A percentile compares a stretch with the other conserved stretches of the same genome.
These are phyloP conservation scores for Sylvilagus bachmani DNA, from an alignment of 2,113 vertebrate species.

Conservation along the genomic window DNA sequence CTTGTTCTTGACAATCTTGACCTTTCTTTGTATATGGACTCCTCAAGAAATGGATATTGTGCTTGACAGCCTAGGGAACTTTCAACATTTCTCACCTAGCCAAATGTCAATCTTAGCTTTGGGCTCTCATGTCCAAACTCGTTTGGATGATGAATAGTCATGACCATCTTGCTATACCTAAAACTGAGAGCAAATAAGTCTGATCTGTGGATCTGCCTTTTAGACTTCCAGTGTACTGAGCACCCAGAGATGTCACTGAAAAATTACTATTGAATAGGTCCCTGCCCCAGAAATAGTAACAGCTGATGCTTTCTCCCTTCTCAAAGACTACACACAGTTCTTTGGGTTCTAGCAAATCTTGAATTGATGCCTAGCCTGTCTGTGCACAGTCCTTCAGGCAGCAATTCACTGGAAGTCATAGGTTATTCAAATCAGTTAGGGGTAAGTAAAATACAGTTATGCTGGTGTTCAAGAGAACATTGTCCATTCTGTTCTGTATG, in stretches of 20 bases:
- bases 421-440: background rate
- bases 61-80: background rate
- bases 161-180: background rate
- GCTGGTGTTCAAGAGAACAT: background rate
- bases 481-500: background rate
- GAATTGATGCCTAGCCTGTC: background rate
- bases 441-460: background rate
- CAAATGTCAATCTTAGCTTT: conserved; percentile 8
- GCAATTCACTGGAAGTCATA: background rate
- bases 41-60: background rate
- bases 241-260: background rate
- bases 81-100: background rate
- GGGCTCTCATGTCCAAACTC: background rate
- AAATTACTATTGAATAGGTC: background rate
- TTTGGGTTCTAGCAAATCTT: background rate
- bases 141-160: conserved; percentile 5
- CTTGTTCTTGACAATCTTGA: conserved; percentile 12
- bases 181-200: conserved; percentile 15
- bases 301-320: background rate
- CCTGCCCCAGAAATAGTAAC: background rate
- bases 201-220: background rate
- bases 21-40: background rate
- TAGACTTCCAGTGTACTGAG: background rate
- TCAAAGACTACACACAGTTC: background rate
- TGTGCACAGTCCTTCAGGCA: background rate